Conservation (phyloP, 2,888 invertebrate genomes). For the Escarpia spicata region DNA sequence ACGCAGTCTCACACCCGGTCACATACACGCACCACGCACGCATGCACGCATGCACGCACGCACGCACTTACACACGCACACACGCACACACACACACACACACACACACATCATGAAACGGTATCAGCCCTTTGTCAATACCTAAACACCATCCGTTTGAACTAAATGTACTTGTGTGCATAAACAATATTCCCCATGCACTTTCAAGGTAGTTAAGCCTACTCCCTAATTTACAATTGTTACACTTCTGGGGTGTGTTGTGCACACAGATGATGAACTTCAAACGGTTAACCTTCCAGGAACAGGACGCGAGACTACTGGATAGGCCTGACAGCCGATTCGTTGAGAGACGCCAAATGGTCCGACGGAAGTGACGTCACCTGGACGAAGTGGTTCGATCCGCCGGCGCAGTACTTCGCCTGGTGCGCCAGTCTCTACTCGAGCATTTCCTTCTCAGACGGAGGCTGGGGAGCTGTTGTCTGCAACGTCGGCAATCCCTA, state of each 20-base stretch:
- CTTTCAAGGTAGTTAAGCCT: no score
- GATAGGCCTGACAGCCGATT: not conserved
- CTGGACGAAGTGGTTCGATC: not conserved
- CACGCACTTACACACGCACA: no score
- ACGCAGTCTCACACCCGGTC: no score
- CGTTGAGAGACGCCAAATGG: not conserved
- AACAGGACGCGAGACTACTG: not conserved
- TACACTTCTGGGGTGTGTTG: not conserved
- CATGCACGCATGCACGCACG: no score
- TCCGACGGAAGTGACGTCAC: conserved; percentile 3
- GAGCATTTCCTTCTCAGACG: not conserved
- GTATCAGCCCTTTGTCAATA: no score
- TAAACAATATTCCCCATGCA: no score
- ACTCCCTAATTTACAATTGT: no score
- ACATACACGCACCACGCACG: no score
- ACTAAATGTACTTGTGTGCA: no score
- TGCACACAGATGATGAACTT: not conserved
- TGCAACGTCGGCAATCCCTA: not conserved
- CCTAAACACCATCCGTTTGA: no score
- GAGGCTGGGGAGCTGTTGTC: not conserved
- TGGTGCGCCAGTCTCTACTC: not conserved
- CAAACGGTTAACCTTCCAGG: not conserved
- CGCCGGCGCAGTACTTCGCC: not conserved
- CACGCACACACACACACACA: no score
- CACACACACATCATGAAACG: no score